phyloP scores from a whole-genome alignment of 2,113 vertebrate species.

The Grus americana region DNA sequence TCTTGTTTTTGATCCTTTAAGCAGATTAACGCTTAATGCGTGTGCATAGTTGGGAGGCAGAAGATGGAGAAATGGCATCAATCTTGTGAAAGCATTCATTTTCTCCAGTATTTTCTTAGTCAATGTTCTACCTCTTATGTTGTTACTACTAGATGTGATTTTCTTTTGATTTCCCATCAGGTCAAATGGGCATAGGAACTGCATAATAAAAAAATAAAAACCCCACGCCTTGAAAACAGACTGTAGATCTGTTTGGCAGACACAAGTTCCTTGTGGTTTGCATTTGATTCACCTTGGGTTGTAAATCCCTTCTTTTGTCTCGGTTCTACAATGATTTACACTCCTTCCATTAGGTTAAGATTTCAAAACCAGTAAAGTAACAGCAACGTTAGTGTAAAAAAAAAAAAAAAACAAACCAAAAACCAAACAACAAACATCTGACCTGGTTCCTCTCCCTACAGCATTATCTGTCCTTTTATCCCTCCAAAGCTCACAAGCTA shows the following conservation, averaged over 20 bases:
- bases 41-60: background rate
- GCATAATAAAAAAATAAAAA: background rate
- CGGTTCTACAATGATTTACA: background rate
- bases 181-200: background rate
- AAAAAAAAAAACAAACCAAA: background rate
- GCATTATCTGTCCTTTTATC: background rate
- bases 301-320: background rate
- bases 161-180: conserved; percentile 22
- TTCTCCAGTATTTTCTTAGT: conserved; percentile 64
- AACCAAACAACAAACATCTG: background rate
- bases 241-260: background rate
- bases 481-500: background rate
- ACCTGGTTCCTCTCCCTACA: background rate
- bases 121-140: conserved; percentile 10
- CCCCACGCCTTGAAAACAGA: background rate
- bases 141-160: background rate
- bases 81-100: conserved; percentile 55
- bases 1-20: conserved; percentile 74
- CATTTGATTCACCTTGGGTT: background rate
- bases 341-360: background rate
- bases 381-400: background rate
- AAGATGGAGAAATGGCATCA: background rate
- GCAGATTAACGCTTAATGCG: conserved; percentile 62
- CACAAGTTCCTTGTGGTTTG: background rate
- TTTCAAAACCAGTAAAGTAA: background rate